Percentiles rank a stretch among this genome's conserved stretches.
phyloP scores from a whole-genome alignment of 1,140 invertebrate genomes.

The Heliconius hermathena region DNA sequence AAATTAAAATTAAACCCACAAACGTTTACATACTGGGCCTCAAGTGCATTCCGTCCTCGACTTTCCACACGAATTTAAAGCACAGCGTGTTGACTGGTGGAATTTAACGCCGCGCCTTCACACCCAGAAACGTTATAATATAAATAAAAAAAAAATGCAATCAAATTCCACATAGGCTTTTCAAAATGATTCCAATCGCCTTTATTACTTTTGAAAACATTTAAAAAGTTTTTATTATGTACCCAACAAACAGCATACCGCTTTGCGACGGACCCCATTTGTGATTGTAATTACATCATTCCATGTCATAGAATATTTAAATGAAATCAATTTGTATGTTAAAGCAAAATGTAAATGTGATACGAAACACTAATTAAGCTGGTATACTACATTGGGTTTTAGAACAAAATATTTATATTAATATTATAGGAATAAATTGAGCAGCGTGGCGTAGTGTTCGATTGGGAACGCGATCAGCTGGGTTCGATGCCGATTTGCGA shows the following conservation, averaged over 20 bases:
- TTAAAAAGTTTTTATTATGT: conserved; percentile 13
- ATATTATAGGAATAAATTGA: neutral
- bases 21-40: too few species aligned
- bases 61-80: too few species aligned
- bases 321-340: conserved; percentile 22
- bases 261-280: conserved; percentile 13
- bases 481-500: neutral
- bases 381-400: neutral
- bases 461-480: neutral
- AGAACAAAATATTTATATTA: neutral
- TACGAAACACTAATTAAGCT: conserved; percentile 18
- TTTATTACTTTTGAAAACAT: conserved; percentile 6
- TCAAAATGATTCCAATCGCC: neutral
- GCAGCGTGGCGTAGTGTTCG: too few species aligned
- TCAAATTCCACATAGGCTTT: neutral
- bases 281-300: conserved; percentile 19
- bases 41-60: too few species aligned
- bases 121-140: too few species aligned
- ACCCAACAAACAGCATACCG: neutral
- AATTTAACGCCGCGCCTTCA: too few species aligned
- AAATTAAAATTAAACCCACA: too few species aligned
- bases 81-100: too few species aligned
- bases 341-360: conserved; percentile 18
- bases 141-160: neutral
- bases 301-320: conserved; percentile 23